A percentile compares a stretch with the other conserved stretches of the same genome.
Evolutionary conservation across 1,140 invertebrate genomes (phyloP).

Genomic region (Triops cancriformis): DNA sequence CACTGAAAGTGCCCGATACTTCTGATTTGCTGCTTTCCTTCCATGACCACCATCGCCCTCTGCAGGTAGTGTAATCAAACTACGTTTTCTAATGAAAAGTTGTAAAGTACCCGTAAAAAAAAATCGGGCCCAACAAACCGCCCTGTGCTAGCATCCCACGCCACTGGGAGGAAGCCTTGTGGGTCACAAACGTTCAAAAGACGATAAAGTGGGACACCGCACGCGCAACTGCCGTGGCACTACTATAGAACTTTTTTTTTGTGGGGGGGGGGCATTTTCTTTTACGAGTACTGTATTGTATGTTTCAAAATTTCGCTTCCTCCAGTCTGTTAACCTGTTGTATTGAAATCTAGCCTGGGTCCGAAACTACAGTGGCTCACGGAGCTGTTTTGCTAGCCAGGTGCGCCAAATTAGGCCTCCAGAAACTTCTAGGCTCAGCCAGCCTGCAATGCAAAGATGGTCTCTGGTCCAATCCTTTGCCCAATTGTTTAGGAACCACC

Average conservation of each 20-base stretch:
- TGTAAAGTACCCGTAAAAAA: too few relatives aligned
- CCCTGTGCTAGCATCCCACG: too few relatives aligned
- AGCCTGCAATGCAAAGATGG: constrained; percentile 65
- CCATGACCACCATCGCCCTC: constrained; percentile 23
- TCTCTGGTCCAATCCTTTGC: constrained; percentile 60
- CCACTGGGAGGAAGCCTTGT: too few relatives aligned
- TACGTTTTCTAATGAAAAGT: neutral
- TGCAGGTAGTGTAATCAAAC: neutral
- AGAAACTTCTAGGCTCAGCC: constrained; percentile 63
- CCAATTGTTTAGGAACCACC: constrained; percentile 69
- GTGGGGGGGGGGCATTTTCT: too few relatives aligned
- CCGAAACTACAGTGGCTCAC: constrained; percentile 31
- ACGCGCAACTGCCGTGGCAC: too few relatives aligned
- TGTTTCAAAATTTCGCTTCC: too few relatives aligned
- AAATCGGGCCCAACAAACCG: too few relatives aligned
- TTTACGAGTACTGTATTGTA: too few relatives aligned
- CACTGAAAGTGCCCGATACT: constrained; percentile 42
- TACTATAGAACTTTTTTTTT: too few relatives aligned
- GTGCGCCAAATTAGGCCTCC: constrained; percentile 68
- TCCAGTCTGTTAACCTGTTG: too few relatives aligned
- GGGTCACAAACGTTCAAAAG: too few relatives aligned
- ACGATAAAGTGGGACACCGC: too few relatives aligned
- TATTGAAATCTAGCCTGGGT: neutral
- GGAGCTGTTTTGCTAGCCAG: constrained; percentile 56
- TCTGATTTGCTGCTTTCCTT: constrained; percentile 48